Percentiles rank a stretch among this genome's conserved stretches.
These are phyloP conservation scores for Apotomis betuletana DNA, from an alignment of 2,888 invertebrate genomes.

Conservation along the genomic window DNA sequence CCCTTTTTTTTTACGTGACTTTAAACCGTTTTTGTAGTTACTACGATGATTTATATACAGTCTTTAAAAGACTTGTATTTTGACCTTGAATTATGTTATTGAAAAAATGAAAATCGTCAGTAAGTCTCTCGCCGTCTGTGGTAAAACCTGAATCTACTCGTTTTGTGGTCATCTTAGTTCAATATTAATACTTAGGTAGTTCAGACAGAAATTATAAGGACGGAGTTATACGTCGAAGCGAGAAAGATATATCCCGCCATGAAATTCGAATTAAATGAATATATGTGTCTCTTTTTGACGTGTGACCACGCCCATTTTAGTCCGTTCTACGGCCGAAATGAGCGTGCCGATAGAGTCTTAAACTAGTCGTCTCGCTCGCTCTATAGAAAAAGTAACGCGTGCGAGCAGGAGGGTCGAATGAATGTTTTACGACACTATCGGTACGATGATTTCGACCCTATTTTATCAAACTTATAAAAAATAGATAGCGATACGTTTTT, in stretches of 20 bases:
- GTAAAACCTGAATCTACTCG: not conserved
- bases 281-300: conserved; percentile 9
- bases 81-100: too few species aligned
- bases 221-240: not conserved
- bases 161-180: conserved; percentile 5
- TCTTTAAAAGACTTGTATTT: too few species aligned
- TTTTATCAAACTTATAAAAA: conserved; percentile 15
- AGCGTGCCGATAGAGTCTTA: too few species aligned
- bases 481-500: conserved; percentile 3
- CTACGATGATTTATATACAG: too few species aligned
- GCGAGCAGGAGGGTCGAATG: too few species aligned
- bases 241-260: not conserved
- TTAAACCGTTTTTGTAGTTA: too few species aligned
- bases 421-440: too few species aligned
- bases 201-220: not conserved
- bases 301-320: not conserved
- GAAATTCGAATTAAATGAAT: not conserved
- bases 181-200: conserved; percentile 14
- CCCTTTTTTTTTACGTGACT: too few species aligned
- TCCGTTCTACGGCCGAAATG: not conserved
- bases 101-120: too few species aligned
- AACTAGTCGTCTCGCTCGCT: too few species aligned
- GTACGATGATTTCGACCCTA: not conserved
- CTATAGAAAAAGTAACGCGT: too few species aligned
- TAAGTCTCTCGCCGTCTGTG: too few species aligned